Evolutionary conservation across 2,888 invertebrate species (phyloP).

Genomic region (Exocentrus adspersus): DNA sequence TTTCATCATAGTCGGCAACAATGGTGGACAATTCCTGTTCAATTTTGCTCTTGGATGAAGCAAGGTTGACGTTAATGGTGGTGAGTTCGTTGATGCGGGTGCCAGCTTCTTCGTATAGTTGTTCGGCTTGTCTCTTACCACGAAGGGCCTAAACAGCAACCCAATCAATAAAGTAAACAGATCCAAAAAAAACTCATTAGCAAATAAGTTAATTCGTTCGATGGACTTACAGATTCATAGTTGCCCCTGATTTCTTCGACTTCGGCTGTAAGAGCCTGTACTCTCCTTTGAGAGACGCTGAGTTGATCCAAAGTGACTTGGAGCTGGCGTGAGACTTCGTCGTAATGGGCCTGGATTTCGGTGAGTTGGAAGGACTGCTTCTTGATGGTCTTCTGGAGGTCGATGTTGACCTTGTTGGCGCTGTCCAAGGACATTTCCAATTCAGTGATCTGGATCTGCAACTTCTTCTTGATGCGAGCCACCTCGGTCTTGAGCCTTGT

Average conservation of each 20-base stretch:
- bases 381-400: constrained; percentile 97
- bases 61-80: constrained; percentile 94
- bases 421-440: constrained; percentile 96
- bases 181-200: neutral
- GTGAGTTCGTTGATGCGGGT: constrained; percentile 94
- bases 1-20: constrained; percentile 97
- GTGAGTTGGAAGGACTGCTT: constrained; percentile 92
- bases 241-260: constrained; percentile 95
- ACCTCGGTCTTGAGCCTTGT: constrained; percentile 96
- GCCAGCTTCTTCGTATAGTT: constrained; percentile 89
- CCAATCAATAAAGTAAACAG: neutral
- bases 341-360: constrained; percentile 95
- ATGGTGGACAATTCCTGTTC: constrained; percentile 93
- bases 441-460: constrained; percentile 97
- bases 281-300: constrained; percentile 88
- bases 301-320: constrained; percentile 95
- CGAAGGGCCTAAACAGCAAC: constrained; percentile 77
- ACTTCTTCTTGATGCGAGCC: constrained; percentile 98
- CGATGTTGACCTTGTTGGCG: constrained; percentile 97
- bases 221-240: constrained; percentile 77
- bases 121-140: constrained; percentile 89
- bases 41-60: constrained; percentile 92
- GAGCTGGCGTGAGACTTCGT: constrained; percentile 95
- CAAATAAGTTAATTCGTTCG: no score
- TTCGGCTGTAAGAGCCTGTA: constrained; percentile 92